These are phyloP conservation scores for Anthonomus grandis DNA, from an alignment of 1,140 invertebrate species.

Conservation along the genomic window DNA sequence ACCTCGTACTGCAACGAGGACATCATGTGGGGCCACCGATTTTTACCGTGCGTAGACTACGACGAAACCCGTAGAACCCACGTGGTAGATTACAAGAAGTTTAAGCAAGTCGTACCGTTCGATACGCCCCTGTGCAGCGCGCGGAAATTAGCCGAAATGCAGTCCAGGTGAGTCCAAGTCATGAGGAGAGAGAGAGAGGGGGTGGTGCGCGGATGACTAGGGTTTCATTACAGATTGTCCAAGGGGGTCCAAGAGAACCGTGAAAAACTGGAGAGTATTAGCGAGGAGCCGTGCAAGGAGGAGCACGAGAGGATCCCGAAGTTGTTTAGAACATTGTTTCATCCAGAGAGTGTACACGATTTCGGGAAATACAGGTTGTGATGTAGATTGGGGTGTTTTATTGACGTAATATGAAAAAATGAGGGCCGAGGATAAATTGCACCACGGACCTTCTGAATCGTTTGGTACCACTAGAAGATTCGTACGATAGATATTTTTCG, in stretches of 20 bases:
- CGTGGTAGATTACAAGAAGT: conserved; percentile 61
- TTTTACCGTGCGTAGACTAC: conserved; percentile 51
- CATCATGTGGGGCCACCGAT: conserved; percentile 82
- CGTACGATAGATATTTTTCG: too few relatives aligned
- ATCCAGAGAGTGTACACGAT: conserved; percentile 19
- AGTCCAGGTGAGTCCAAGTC: conserved; percentile 2
- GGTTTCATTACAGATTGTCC: background rate
- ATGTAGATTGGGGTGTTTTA: too few relatives aligned
- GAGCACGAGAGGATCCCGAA: conserved; percentile 22
- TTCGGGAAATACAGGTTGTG: conserved; percentile 13
- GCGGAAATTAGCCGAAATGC: conserved; percentile 31
- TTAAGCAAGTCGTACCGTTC: conserved; percentile 88
- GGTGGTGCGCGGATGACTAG: background rate
- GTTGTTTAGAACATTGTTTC: conserved; percentile 23
- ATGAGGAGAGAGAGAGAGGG: background rate
- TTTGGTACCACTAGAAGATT: too few relatives aligned
- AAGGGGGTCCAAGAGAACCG: conserved; percentile 8
- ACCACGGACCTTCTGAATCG: too few relatives aligned
- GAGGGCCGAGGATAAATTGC: too few relatives aligned
- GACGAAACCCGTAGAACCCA: conserved; percentile 26
- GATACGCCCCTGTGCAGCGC: conserved; percentile 91
- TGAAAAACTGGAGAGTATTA: conserved; percentile 2
- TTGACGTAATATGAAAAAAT: too few relatives aligned
- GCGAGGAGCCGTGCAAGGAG: conserved; percentile 5
- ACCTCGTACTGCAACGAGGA: conserved; percentile 80